Percentiles rank a stretch among this genome's conserved stretches.
phyloP scores from a whole-genome alignment of 2,888 invertebrate species.

The Volucella zonaria region DNA sequence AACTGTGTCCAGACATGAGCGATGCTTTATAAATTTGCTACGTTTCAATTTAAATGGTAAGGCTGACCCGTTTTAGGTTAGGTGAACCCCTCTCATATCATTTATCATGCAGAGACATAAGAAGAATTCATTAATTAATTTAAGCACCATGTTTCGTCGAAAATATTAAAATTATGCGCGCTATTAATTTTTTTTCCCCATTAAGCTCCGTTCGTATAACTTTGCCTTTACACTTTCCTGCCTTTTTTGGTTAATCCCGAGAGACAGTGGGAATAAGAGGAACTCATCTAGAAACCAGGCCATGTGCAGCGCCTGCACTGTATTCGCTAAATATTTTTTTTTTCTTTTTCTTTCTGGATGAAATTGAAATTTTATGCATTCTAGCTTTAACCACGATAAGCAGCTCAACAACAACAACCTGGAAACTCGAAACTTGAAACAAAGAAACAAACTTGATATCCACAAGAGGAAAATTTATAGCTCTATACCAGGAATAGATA shows the following conservation, averaged over 20 bases:
- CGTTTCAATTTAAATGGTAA: conserved; percentile 2
- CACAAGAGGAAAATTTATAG: conserved; percentile 49
- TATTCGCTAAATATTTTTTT: background rate
- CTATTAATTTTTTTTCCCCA: conserved; percentile 14
- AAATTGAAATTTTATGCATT: conserved; percentile 59
- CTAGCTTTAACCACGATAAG: conserved; percentile 32
- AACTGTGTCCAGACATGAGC: background rate
- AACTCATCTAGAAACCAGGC: conserved; percentile 20
- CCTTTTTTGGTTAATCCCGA: conserved; percentile 37
- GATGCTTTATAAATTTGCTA: conserved; percentile 1
- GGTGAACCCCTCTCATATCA: background rate
- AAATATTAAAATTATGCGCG: conserved; percentile 45
- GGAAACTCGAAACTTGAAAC: background rate
- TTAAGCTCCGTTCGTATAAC: background rate
- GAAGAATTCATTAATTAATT: conserved; percentile 31
- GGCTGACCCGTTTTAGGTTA: conserved; percentile 26
- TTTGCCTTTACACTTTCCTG: conserved; percentile 1
- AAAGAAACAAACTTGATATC: conserved; percentile 4
- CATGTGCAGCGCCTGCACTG: background rate
- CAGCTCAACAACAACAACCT: conserved; percentile 11
- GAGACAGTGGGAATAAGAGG: background rate
- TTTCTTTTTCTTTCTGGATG: conserved; percentile 40
- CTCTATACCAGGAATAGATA: conserved; percentile 53
- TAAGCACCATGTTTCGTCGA: conserved; percentile 15
- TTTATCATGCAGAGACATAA: conserved; percentile 37